Evolutionary conservation across 2,888 invertebrate genomes (phyloP), one percentile per base, ranked within the genome.

Genomic region (Drosophila mettleri): DNA sequence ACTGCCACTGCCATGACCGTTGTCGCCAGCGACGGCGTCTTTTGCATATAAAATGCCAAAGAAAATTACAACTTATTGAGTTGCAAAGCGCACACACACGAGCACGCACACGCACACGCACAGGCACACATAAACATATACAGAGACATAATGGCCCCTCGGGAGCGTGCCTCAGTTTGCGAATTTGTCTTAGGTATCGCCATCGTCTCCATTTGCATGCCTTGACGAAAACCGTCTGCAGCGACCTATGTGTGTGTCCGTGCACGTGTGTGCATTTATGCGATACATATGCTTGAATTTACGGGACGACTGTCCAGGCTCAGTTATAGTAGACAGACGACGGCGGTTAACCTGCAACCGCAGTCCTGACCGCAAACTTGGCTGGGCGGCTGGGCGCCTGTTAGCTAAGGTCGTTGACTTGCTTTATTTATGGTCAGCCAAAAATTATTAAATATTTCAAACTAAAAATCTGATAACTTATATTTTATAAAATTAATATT

Each of bases 41-140:
- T 45, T 60, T 62, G 65, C 71, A 52, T 69, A 81, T 81, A 77
- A 84, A 79, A 81, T 67, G 60, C 69, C 72, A 69, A 69, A 73
- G 74, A 85, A 87, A 87, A 85, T 85, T 87, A 85, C 78, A 85
- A 82, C 78, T 85, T 85, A 85, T 85, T 85, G 80, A 80, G 85
- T 85, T 82, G 85, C 82, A 82, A 82, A 78, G 69, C 78, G 74
- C 39, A 58, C 58, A 45, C 36, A 39, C 43, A 51, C 31, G 59
- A 36, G 53, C 29, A 34, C 31, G 59, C 39, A 57, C 29, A 34
- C 18, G 20, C 31, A 58, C 20, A 53, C 27, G 41, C 62, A 57
- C 39, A 29, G 8, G 2, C 29, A 29, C 8, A 8, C n/a, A 10
- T 5, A 48, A 46, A 29, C 29, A 68, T 58, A 65, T 54, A 39